phyloP scores from a whole-genome alignment of 2,888 invertebrate species.

The Pachycephus smyrnensis region DNA sequence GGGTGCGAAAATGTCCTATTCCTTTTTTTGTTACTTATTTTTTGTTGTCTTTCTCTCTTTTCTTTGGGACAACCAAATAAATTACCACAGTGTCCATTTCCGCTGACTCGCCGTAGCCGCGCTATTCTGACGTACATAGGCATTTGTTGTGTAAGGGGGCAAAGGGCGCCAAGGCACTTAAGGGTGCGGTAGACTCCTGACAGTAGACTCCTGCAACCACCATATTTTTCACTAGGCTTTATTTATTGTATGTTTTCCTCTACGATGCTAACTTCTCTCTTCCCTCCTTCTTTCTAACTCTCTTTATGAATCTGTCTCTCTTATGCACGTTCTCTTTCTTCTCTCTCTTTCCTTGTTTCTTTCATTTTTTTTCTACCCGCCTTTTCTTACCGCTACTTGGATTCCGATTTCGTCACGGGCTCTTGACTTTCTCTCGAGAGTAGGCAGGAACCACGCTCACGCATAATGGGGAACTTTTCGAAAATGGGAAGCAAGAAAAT shows the following conservation, averaged over 20 bases:
- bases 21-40: background rate
- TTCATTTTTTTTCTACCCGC: constrained; percentile 20
- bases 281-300: constrained; percentile 22
- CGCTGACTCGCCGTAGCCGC: constrained; percentile 36
- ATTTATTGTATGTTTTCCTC: constrained; percentile 52
- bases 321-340: constrained; percentile 18
- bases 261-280: constrained; percentile 22
- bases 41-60: background rate
- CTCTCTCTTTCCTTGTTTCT: constrained; percentile 20
- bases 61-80: constrained; percentile 15
- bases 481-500: background rate
- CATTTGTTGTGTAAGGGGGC: constrained; percentile 43
- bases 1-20: background rate
- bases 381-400: constrained; percentile 39
- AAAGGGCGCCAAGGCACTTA: constrained; percentile 59
- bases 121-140: constrained; percentile 46
- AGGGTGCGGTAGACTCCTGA: constrained; percentile 46
- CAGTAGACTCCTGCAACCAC: constrained; percentile 41
- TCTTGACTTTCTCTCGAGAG: constrained; percentile 41
- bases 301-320: background rate
- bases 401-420: constrained; percentile 58
- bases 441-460: background rate
- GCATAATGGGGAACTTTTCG: background rate
- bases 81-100: constrained; percentile 18
- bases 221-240: constrained; percentile 55